Percentiles rank a stretch among this genome's conserved stretches.
These are phyloP conservation scores for Grapholita molesta DNA, from an alignment of 1,140 invertebrate species.

Conservation along the genomic window DNA sequence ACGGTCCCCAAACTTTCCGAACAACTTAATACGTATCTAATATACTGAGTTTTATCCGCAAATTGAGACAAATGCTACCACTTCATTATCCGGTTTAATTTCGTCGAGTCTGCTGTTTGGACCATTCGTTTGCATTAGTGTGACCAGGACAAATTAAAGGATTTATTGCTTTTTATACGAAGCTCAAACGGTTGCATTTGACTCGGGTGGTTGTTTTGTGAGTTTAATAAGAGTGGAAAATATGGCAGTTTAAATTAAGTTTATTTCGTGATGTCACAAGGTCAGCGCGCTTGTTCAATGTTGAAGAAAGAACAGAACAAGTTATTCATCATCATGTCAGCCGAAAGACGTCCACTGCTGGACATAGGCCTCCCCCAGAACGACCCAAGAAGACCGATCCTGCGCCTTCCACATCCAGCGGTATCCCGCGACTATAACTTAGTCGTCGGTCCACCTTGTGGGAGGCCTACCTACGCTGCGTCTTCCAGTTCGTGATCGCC, in stretches of 20 bases:
- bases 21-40: slow-evolving; percentile 23
- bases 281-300: too few species aligned
- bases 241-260: neutral
- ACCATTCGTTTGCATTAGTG: slow-evolving; percentile 21
- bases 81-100: slow-evolving; percentile 23
- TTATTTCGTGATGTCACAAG: neutral
- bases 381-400: too few species aligned
- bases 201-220: neutral
- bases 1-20: slow-evolving; percentile 6
- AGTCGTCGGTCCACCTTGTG: too few species aligned
- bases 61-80: slow-evolving; percentile 21
- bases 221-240: neutral
- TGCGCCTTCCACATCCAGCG: too few species aligned
- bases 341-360: too few species aligned
- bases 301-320: too few species aligned
- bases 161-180: slow-evolving; percentile 19
- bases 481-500: too few species aligned
- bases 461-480: too few species aligned
- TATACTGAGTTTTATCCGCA: slow-evolving; percentile 17
- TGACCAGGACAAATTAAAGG: slow-evolving; percentile 16
- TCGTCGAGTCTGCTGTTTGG: slow-evolving; percentile 10
- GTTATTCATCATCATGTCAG: too few species aligned
- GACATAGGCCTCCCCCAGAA: too few species aligned
- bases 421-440: too few species aligned
- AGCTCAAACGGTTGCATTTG: slow-evolving; percentile 1